A percentile compares a stretch with the other conserved stretches of the same genome.
These are phyloP conservation scores for Pristionchus japonicus DNA, from an alignment of 2,888 invertebrate genomes.

Conservation along the genomic window DNA sequence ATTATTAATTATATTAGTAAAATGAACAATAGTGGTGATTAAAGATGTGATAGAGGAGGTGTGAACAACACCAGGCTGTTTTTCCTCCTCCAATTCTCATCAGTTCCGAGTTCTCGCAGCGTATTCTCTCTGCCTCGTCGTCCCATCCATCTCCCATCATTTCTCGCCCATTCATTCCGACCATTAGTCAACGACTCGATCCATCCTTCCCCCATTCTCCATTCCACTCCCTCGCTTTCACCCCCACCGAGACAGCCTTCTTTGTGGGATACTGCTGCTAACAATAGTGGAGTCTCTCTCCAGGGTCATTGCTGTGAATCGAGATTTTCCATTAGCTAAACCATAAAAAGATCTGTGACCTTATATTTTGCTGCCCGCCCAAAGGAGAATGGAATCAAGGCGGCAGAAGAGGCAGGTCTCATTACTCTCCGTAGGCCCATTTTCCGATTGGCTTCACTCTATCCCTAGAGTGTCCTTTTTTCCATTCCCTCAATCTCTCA, in stretches of 20 bases:
- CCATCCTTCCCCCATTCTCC: not conserved
- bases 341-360: not conserved
- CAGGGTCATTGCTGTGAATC: not conserved
- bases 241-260: not conserved
- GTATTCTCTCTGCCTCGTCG: not conserved
- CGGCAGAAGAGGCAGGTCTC: not conserved
- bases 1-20: too few species aligned
- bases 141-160: constrained; percentile 14
- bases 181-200: constrained; percentile 1
- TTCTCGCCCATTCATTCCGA: constrained; percentile 18
- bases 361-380: not conserved
- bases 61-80: not conserved
- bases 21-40: not conserved
- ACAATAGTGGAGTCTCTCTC: not conserved
- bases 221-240: not conserved
- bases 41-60: not conserved
- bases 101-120: not conserved
- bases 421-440: not conserved
- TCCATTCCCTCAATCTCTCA: not conserved
- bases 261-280: not conserved
- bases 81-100: not conserved
- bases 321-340: not conserved
- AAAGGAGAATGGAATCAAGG: not conserved
- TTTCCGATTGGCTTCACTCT: constrained; percentile 24
- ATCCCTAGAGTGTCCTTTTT: not conserved